phyloP scores from a whole-genome alignment of 2,888 invertebrate species.

The Thymelicus acteon region DNA sequence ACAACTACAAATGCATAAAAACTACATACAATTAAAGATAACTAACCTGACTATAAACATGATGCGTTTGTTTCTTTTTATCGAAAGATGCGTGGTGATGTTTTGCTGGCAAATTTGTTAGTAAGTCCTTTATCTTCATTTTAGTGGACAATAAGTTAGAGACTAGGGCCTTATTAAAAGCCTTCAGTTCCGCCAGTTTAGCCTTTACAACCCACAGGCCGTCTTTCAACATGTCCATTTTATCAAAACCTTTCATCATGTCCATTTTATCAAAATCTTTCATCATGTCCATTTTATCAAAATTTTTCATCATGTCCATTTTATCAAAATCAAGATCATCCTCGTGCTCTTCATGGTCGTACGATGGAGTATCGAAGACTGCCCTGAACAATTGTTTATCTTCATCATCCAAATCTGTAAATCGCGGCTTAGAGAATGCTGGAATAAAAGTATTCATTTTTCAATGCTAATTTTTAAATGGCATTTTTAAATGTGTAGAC shows the following conservation, averaged over 20 bases:
- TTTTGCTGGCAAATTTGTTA: constrained; percentile 56
- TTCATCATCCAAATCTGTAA: constrained; percentile 67
- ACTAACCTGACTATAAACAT: constrained; percentile 57
- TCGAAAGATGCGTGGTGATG: constrained; percentile 58
- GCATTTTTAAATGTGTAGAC: too few relatives aligned
- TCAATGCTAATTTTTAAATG: too few relatives aligned
- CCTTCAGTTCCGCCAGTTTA: constrained; percentile 70
- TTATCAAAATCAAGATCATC: constrained; percentile 60
- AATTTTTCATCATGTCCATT: constrained; percentile 69
- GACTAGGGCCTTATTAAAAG: constrained; percentile 70
- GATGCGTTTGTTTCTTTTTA: constrained; percentile 62
- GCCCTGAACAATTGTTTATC: constrained; percentile 71
- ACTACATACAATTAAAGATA: constrained; percentile 9
- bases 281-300: constrained; percentile 68
- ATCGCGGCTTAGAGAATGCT: constrained; percentile 63
- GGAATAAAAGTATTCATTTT: constrained; percentile 20
- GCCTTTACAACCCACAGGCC: constrained; percentile 74
- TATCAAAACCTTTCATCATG: constrained; percentile 64
- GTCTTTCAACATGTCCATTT: constrained; percentile 73
- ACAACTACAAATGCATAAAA: neutral
- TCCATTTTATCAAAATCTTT: constrained; percentile 63
- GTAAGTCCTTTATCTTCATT: constrained; percentile 68
- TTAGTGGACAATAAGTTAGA: constrained; percentile 72
- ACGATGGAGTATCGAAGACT: constrained; percentile 70
- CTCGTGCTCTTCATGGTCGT: constrained; percentile 63